Evolutionary conservation across 2,113 vertebrate species (phyloP), one percentile per base, ranked within the genome.

Genomic region (Capricornis sumatraensis): DNA sequence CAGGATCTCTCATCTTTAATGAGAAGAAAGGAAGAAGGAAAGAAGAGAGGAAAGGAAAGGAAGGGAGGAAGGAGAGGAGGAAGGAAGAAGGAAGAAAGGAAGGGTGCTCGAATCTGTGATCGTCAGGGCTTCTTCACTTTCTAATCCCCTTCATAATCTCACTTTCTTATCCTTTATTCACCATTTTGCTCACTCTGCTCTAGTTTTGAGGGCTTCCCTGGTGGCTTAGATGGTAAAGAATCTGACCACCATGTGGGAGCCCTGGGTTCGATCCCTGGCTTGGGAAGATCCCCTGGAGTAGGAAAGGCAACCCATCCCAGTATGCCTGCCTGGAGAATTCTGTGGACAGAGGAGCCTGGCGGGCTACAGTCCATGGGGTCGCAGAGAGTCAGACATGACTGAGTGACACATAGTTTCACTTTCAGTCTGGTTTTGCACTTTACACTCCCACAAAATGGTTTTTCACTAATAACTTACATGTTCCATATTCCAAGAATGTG

Each of bases 31-130:
- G 28, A 30, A 67, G 9, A 43, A 43, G 8, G 50, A 14, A 64
- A 6, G 45, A 47, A 19, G 50, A 2, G 21, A 23, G 14, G n/a
- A 11, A 58, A 55, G 19, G 2, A 10, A 57, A 55, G 3, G 2
- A 19, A 53, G 12, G 9, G 25, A 14, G 33, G 5, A 5, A 25
- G 15, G 1, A 23, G 4, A 25, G 9, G 9, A 5, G 1, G 5
- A 27, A 15, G 6, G n/a, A n/a, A 5, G 1, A 36, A 27, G 8
- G 28, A 11, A 9, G 23, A 12, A 30, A 91, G 14, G 57, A 60
- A 83, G 40, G 6, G 5, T 55, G 9, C 2, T 5, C 25, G 64
- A 15, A 23, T 33, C 3, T 55, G 58, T 28, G 8, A 36, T 16
- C 7, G 50, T 11, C 50, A 19, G 43, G 12, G 36, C 8, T 40